Evolutionary conservation across 2,113 vertebrate genomes (phyloP).

Genomic region (Collichthys lucidus): DNA sequence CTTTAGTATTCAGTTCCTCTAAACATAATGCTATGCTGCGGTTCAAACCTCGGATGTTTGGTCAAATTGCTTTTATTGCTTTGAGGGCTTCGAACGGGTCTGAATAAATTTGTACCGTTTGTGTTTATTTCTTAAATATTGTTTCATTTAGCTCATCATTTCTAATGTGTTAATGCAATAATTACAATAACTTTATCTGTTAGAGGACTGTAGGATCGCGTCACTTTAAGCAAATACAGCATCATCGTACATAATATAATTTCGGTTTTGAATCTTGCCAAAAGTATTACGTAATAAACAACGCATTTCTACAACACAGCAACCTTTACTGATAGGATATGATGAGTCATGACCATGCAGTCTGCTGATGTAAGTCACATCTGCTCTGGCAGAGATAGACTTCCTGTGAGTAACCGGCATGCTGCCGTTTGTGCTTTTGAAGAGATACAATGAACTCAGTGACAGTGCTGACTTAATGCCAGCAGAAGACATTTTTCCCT

Average conservation of each 20-base stretch:
- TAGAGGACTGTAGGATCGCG: not conserved
- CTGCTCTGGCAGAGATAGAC: not conserved
- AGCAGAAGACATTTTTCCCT: not conserved
- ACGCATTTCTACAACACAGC: not conserved
- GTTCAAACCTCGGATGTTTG: constrained; percentile 7
- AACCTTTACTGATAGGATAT: not conserved
- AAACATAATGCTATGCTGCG: not conserved
- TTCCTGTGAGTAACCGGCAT: constrained; percentile 6
- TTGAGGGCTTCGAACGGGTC: not conserved
- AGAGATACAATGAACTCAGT: not conserved
- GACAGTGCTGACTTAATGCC: not conserved
- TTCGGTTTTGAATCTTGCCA: not conserved
- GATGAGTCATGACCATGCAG: not conserved
- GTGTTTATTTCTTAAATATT: not conserved
- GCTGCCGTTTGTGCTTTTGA: not conserved
- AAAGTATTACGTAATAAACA: not conserved
- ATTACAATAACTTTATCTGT: no score
- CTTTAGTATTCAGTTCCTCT: constrained; percentile 19
- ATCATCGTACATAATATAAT: not conserved
- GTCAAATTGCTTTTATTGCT: not conserved
- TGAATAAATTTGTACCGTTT: not conserved
- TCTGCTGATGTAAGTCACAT: constrained; percentile 37
- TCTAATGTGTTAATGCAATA: not conserved
- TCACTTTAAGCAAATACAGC: not conserved
- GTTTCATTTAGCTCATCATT: not conserved